Conservation (phyloP, 1,140 invertebrate genomes). For the Brachionus asplanchnoidis region DNA sequence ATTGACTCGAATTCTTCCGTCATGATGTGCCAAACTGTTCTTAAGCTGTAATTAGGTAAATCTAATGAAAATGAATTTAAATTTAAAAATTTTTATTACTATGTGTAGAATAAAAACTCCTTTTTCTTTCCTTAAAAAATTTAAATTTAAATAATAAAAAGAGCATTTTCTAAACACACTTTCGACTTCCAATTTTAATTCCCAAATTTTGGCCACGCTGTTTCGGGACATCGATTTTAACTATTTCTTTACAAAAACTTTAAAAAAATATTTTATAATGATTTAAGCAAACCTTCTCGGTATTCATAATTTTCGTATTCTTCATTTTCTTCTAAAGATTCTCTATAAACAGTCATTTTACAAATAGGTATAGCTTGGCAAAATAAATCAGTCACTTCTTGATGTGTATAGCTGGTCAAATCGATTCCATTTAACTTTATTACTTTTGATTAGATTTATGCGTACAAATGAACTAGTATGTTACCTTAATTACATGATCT, state of each 20-base stretch:
- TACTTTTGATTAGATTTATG: not conserved
- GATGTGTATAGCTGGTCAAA: constrained; percentile 52
- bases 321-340: constrained; percentile 51
- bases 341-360: constrained; percentile 53
- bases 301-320: constrained; percentile 49
- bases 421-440: constrained; percentile 53
- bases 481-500: constrained; percentile 56
- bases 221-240: constrained; percentile 56
- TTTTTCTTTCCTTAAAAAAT: constrained; percentile 52
- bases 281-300: constrained; percentile 48
- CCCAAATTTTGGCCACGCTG: constrained; percentile 57
- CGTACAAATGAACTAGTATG: not conserved
- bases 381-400: constrained; percentile 47
- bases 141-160: not conserved
- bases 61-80: not conserved
- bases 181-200: constrained; percentile 58
- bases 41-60: constrained; percentile 49
- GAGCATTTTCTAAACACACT: constrained; percentile 46
- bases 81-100: constrained; percentile 44
- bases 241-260: constrained; percentile 50
- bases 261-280: not conserved
- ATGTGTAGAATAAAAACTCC: constrained; percentile 59
- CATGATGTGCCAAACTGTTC: constrained; percentile 52
- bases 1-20: constrained; percentile 52
- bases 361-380: constrained; percentile 50